These are phyloP conservation scores for Tenebrio molitor DNA, from an alignment of 1,140 invertebrate genomes.

Conservation along the genomic window DNA sequence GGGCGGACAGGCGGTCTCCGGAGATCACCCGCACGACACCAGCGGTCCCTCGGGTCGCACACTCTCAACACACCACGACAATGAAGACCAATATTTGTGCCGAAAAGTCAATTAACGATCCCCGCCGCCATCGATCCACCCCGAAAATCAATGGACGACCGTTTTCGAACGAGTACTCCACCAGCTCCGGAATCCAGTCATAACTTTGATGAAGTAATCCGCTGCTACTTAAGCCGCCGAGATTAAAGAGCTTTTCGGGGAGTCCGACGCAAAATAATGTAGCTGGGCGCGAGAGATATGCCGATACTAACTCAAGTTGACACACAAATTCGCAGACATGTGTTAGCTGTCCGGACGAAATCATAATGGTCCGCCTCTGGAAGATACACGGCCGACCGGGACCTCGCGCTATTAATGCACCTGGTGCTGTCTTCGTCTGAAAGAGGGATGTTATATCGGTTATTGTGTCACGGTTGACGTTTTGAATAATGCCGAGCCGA, in stretches of 20 bases:
- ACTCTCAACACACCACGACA: slow-evolving; percentile 44
- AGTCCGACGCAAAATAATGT: slow-evolving; percentile 66
- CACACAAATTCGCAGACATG: slow-evolving; percentile 66
- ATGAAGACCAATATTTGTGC: slow-evolving; percentile 46
- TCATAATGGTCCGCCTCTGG: slow-evolving; percentile 57
- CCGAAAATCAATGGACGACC: slow-evolving; percentile 1
- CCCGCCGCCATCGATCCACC: background rate
- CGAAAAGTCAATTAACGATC: slow-evolving; percentile 47
- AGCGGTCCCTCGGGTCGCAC: slow-evolving; percentile 45
- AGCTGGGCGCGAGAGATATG: slow-evolving; percentile 64
- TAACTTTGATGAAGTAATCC: slow-evolving; percentile 66
- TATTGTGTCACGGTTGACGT: slow-evolving; percentile 36
- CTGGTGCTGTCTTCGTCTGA: background rate
- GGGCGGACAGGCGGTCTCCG: slow-evolving; percentile 48
- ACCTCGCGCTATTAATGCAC: slow-evolving; percentile 21
- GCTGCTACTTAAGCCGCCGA: slow-evolving; percentile 63
- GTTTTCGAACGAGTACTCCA: slow-evolving; percentile 9
- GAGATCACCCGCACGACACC: slow-evolving; percentile 51
- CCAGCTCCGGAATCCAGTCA: slow-evolving; percentile 58
- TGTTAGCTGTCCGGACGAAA: slow-evolving; percentile 62
- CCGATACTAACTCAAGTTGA: slow-evolving; percentile 66
- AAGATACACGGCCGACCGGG: slow-evolving; percentile 59
- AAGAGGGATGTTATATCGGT: slow-evolving; percentile 26
- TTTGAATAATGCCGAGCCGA: slow-evolving; percentile 23
- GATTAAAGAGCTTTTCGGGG: slow-evolving; percentile 66